These are phyloP conservation scores for Ciconia stormi DNA, from an alignment of 2,113 vertebrate genomes.

Conservation along the genomic window DNA sequence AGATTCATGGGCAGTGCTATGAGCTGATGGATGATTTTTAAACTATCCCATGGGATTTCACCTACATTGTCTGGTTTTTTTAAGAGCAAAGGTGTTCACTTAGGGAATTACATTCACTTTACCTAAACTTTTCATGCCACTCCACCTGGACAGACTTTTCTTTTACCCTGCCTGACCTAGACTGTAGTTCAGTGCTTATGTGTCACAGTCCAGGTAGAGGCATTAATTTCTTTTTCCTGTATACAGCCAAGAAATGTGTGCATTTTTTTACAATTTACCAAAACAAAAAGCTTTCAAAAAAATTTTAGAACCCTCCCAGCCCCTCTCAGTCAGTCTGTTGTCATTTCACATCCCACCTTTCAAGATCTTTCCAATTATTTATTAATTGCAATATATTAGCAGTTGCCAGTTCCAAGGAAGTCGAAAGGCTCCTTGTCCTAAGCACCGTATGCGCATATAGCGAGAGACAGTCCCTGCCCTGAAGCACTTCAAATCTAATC, in stretches of 20 bases:
- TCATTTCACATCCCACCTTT: background rate
- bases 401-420: conserved; percentile 28
- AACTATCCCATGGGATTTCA: background rate
- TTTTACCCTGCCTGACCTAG: background rate
- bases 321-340: background rate
- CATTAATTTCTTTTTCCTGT: background rate
- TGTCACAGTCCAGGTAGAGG: background rate
- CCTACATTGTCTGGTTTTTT: background rate
- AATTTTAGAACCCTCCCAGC: background rate
- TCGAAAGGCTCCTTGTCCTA: background rate
- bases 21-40: background rate
- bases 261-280: background rate
- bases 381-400: background rate
- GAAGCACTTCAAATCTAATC: conserved; percentile 19
- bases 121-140: background rate
- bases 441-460: background rate
- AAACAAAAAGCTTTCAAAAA: background rate
- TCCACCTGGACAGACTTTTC: background rate
- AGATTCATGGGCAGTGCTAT: background rate
- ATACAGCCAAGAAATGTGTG: background rate
- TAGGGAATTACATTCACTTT: background rate
- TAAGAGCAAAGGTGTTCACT: background rate
- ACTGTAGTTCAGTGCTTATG: background rate
- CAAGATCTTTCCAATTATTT: background rate
- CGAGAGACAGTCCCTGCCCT: conserved; percentile 46